These are phyloP conservation scores for Staurois parvus DNA, from an alignment of 2,797 vertebrate genomes.

Conservation along the genomic window DNA sequence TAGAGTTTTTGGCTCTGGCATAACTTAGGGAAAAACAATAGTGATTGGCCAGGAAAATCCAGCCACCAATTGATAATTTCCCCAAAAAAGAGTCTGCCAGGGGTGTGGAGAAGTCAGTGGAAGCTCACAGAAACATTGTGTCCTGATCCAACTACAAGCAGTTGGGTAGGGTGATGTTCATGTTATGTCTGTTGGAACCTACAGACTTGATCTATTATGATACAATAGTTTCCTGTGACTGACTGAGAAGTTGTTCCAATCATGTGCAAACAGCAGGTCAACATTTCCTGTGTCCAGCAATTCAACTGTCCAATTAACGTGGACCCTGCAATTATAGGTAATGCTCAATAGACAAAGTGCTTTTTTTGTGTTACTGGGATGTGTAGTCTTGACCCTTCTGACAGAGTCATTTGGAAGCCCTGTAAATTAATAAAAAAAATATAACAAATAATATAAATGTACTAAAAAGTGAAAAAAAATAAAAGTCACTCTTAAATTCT, in stretches of 20 bases:
- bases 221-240: neutral
- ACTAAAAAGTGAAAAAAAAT: neutral
- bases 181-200: neutral
- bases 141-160: neutral
- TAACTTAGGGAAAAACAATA: too few relatives aligned
- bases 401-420: constrained; percentile 60
- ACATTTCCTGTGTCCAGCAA: neutral
- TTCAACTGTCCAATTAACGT: constrained; percentile 12
- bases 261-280: neutral
- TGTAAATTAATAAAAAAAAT: constrained; percentile 37
- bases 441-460: neutral
- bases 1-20: too few relatives aligned
- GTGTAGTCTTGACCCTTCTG: constrained; percentile 34
- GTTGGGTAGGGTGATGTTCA: neutral
- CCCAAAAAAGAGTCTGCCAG: neutral
- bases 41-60: too few relatives aligned
- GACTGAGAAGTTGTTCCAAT: neutral
- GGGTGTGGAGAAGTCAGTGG: neutral
- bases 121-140: neutral
- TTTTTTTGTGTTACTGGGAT: constrained; percentile 6
- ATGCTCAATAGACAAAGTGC: constrained; percentile 30
- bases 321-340: constrained; percentile 8
- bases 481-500: neutral
- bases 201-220: too few relatives aligned
- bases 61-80: too few relatives aligned